These are phyloP conservation scores for Axinella damicornis DNA, from an alignment of 37 sponge, comb jelly and placozoan species.

Conservation along the genomic window DNA sequence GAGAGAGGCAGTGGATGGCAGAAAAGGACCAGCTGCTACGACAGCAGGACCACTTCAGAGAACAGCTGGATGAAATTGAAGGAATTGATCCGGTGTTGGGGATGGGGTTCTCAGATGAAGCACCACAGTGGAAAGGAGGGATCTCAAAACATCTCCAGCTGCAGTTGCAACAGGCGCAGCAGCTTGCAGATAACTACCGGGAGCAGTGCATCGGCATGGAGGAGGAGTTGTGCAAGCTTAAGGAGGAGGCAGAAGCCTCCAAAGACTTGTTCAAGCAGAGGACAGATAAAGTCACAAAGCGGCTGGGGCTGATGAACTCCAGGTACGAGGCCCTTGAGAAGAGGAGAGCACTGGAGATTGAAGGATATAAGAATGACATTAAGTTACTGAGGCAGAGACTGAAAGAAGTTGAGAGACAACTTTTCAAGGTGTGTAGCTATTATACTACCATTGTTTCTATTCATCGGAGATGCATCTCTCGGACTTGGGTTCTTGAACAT, in stretches of 20 bases:
- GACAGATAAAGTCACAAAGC: constrained; percentile 72
- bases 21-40: constrained; percentile 91
- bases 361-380: constrained; percentile 99
- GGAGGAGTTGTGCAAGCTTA: constrained; percentile 88
- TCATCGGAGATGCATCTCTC: too few relatives aligned
- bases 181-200: constrained; percentile 97
- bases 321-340: constrained; percentile 92
- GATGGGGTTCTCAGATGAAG: constrained; percentile 7
- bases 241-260: constrained; percentile 87
- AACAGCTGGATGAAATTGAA: constrained; percentile 56
- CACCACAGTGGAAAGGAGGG: neutral
- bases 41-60: constrained; percentile 78
- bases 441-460: neutral
- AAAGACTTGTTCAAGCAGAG: constrained; percentile 86
- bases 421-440: constrained; percentile 81
- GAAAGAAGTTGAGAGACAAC: constrained; percentile 94
- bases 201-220: constrained; percentile 95
- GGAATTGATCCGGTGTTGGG: constrained; percentile 74
- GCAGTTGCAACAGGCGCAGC: constrained; percentile 89
- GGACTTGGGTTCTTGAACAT: too few relatives aligned
- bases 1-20: constrained; percentile 90
- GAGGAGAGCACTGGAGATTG: constrained; percentile 89
- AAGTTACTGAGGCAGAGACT: constrained; percentile 86
- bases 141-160: constrained; percentile 61
- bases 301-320: constrained; percentile 88